Percentiles rank a stretch among this genome's conserved stretches.
Conservation (phyloP, 2,797 vertebrate genomes). For the Chelon labrosus region DNA sequence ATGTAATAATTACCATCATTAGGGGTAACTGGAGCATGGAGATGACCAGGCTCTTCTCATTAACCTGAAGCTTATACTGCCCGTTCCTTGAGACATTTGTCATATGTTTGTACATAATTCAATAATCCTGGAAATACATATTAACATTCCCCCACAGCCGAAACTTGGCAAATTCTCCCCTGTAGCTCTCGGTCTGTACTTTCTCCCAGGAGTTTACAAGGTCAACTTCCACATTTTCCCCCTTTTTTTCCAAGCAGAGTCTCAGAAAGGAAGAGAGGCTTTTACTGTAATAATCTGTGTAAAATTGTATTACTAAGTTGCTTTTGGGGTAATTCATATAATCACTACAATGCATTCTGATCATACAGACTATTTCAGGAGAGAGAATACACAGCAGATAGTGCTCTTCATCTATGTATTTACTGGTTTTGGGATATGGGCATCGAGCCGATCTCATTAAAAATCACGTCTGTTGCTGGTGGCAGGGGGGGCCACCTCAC, state of each 20-base stretch:
- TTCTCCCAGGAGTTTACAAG: conserved; percentile 66
- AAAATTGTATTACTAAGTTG: conserved; percentile 72
- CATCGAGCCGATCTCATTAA: conserved; percentile 48
- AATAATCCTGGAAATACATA: conserved; percentile 95
- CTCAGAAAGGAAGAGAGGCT: conserved; percentile 53
- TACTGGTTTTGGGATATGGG: conserved; percentile 12
- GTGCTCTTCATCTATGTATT: conserved; percentile 27
- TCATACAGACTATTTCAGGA: conserved; percentile 44
- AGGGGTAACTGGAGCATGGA: conserved; percentile 88
- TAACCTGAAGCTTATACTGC: conserved; percentile 85
- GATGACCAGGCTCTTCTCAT: conserved; percentile 82
- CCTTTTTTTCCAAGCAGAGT: conserved; percentile 44
- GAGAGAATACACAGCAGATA: conserved; percentile 20
- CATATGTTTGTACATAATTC: conserved; percentile 87
- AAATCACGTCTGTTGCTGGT: conserved; percentile 22
- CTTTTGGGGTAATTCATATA: conserved; percentile 59
- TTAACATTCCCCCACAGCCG: conserved; percentile 75
- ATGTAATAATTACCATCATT: conserved; percentile 95
- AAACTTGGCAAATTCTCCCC: conserved; percentile 71
- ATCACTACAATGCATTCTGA: conserved; percentile 57
- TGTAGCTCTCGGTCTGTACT: conserved; percentile 48
- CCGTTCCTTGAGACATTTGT: conserved; percentile 83
- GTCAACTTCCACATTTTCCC: conserved; percentile 72
- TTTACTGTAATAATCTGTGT: conserved; percentile 53
- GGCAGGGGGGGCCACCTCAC: conserved; percentile 7